Evolutionary conservation across 2,113 vertebrate genomes (phyloP).

Genomic region (Anguilla japonica): DNA sequence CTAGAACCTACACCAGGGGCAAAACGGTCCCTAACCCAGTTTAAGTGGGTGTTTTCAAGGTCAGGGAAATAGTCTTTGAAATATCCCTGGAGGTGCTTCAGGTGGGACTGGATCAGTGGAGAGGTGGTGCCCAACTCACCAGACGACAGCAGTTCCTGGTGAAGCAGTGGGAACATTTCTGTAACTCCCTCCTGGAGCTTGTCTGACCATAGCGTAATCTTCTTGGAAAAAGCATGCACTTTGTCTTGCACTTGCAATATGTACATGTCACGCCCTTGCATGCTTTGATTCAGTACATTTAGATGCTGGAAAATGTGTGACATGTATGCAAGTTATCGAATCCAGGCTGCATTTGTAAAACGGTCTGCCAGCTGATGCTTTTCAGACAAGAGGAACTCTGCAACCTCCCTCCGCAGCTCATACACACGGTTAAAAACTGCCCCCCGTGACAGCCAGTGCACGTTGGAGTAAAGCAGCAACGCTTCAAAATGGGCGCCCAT

Average conservation of each 20-base stretch:
- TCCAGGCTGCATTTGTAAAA: not conserved
- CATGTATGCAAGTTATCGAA: not conserved
- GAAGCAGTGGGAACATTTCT: not conserved
- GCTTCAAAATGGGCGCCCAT: not conserved
- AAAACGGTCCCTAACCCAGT: not conserved
- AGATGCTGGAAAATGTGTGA: not conserved
- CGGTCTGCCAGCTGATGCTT: not conserved
- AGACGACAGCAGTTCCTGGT: not conserved
- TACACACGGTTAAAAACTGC: not conserved
- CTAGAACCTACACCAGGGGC: not conserved
- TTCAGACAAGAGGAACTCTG: constrained; percentile 1
- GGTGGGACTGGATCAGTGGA: not conserved
- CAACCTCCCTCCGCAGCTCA: not conserved
- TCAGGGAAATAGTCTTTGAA: not conserved
- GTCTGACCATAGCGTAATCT: not conserved
- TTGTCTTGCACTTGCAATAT: not conserved
- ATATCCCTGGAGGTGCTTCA: not conserved
- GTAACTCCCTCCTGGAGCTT: not conserved
- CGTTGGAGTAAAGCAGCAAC: not conserved
- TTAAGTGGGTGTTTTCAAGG: not conserved
- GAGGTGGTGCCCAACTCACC: not conserved
- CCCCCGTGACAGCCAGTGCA: not conserved
- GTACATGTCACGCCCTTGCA: not conserved
- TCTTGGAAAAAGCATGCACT: not conserved
- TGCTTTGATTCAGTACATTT: constrained; percentile 5